These are phyloP conservation scores for Opisthograptis luteolata DNA, from an alignment of 2,888 invertebrate genomes.

Conservation along the genomic window DNA sequence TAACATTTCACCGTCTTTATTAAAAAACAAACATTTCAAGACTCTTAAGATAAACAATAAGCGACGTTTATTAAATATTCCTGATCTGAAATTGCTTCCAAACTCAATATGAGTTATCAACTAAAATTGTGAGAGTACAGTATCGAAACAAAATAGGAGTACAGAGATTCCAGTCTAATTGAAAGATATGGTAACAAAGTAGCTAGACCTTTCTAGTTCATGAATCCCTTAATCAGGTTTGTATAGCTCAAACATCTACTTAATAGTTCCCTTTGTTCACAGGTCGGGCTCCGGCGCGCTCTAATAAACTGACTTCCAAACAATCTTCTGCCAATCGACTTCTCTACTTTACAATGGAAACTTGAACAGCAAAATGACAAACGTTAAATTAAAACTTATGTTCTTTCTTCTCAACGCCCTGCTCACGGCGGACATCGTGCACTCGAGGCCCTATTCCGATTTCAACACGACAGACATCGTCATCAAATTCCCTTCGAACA, in stretches of 20 bases:
- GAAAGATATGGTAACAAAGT: background rate
- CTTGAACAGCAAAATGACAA: conserved; percentile 67
- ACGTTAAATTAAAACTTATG: conserved; percentile 79
- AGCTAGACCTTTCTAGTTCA: background rate
- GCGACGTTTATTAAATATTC: background rate
- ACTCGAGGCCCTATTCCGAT: conserved; percentile 66
- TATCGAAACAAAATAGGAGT: too few relatives aligned
- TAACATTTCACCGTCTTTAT: background rate
- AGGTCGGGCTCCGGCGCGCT: conserved; percentile 44
- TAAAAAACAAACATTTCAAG: background rate
- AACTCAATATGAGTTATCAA: background rate
- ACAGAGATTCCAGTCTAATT: background rate
- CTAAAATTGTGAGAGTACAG: background rate
- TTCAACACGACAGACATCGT: conserved; percentile 53
- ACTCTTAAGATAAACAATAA: conserved; percentile 4
- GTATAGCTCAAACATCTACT: conserved; percentile 27
- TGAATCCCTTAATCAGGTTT: background rate
- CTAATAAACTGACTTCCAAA: conserved; percentile 38
- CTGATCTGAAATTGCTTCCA: conserved; percentile 2
- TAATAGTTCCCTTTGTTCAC: conserved; percentile 53
- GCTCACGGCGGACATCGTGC: conserved; percentile 67
- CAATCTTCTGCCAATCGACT: conserved; percentile 23
- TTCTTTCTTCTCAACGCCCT: conserved; percentile 71
- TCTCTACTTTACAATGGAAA: conserved; percentile 48
- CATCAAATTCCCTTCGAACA: conserved; percentile 61